Percentiles rank a stretch among this genome's conserved stretches.
These are phyloP conservation scores for Galeopsomyia nigrocyanea DNA, from an alignment of 2,888 invertebrate genomes.

Conservation along the genomic window DNA sequence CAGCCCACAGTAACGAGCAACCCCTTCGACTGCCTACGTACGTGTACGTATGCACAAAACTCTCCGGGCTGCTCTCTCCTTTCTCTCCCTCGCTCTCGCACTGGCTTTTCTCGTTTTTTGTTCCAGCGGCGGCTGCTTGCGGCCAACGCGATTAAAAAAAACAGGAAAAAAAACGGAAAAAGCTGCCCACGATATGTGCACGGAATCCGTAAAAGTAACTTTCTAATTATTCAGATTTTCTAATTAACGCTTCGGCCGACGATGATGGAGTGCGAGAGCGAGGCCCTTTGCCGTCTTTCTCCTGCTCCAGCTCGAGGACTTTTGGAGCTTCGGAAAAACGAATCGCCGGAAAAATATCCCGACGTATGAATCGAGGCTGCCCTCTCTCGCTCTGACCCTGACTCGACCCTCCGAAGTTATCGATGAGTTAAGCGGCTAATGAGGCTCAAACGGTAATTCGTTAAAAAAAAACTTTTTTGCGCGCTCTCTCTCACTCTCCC, in stretches of 20 bases:
- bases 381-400: too few species aligned
- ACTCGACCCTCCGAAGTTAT: constrained; percentile 32
- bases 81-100: not conserved
- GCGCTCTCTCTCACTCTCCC: too few species aligned
- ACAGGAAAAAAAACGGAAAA: constrained; percentile 24
- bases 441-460: constrained; percentile 1
- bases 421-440: constrained; percentile 27
- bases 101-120: constrained; percentile 22
- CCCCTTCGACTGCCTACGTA: constrained; percentile 6
- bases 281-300: constrained; percentile 41
- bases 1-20: constrained; percentile 29
- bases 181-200: constrained; percentile 30
- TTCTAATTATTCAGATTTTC: constrained; percentile 68
- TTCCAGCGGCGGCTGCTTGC: constrained; percentile 21
- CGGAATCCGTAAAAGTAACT: constrained; percentile 63
- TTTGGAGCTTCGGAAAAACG: constrained; percentile 44
- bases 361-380: constrained; percentile 14
- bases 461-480: not conserved
- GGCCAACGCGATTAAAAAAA: not conserved
- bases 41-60: constrained; percentile 24
- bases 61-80: constrained; percentile 23
- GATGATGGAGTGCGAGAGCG: constrained; percentile 58
- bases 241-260: constrained; percentile 66
- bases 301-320: constrained; percentile 49
- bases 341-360: constrained; percentile 33